Base-by-base conservation (phyloP, 64 coral and sea anemone species). In the Stichodactyla helianthus region DNA sequence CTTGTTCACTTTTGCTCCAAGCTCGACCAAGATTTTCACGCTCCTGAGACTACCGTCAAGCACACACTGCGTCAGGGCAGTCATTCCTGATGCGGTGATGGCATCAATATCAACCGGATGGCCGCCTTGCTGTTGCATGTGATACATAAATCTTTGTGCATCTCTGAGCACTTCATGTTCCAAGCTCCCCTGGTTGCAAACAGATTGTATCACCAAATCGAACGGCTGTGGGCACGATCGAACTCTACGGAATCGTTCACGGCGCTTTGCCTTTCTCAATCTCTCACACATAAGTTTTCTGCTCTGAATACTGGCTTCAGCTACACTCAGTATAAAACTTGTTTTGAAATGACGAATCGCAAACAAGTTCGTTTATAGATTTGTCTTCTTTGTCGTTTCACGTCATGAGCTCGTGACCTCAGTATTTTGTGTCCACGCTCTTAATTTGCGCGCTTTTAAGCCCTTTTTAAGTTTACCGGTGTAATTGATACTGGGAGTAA, bases 1-100 rank as follows among this genome's bases (percentile, higher is more conserved):
- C 71, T 88, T 92, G 61, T 95, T 92, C 8, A 95, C 94, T 52
- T 90, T 62, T 12, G 88, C 90, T 63, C 94, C 94, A 5, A 86
- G 55, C 50, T 89, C 64, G 27, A 95, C 59, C 58, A 95, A 84
- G 51, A 79, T 79, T 50, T 86, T 91, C 3, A 91, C 89, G 50
- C 89, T 86, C 16, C 67, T 79, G 4, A 91, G 55, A 50, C 81
- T 91, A 1, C 89, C 89, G 56, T 91, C 89, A 53, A 91, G 89
- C 18, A 86, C 89, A 27, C 89, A 91, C 51, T 91, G 89, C 8
- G 89, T 91, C n/a, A 91, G 76, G 0, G 89, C 89, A 54, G 89
- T 91, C 89, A 91, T 91, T 19, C 89, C 84, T 59, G 89, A 91
- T 5, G 89, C 84, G 50, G 55, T 91, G 26, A 91, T 82, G 13